Evolutionary conservation across 2,113 vertebrate species (phyloP), one percentile per base, ranked within the genome.

Genomic region (Tragelaphus buxtoni): DNA sequence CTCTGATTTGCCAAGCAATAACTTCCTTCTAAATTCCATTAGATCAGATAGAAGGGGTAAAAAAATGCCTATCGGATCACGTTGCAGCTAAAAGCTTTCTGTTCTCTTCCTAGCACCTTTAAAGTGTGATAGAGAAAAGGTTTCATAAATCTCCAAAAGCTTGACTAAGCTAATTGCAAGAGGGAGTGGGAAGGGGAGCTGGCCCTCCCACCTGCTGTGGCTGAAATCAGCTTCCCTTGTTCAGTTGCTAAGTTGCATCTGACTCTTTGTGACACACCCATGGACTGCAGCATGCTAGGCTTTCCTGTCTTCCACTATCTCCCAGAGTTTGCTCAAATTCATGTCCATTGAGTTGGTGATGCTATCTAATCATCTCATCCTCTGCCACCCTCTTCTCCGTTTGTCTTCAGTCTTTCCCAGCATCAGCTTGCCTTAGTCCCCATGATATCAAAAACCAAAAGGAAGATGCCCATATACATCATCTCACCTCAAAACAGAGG

Each of bases 11-110:
- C 94, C 94, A 97, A 98, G 65, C 76, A 98, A 96, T 94, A 97
- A 98, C 74, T 97, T 49, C 58, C 92, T 97, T 98, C n/a, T 97
- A 98, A 97, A 98, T 97, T 98, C 88, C 88, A 96, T 97, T 98
- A 98, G 96, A 83, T 90, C 76, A 84, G 1, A 65, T 74, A 7
- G 30, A n/a, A 26, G 56, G 9, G 18, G 35, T 42, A 0, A 13
- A n/a, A 97, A 39, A 94, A 94, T 96, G 95, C 7, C 63, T 61
- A 28, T 87, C 28, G 83, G 94, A 98, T 97, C 0, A 0, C 96
- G 97, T 97, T 90, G 86, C n/a, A 97, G 97, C 97, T 98, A 97
- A 98, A 98, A 98, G 94, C 97, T 98, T 98, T 98, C 94, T 98
- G 84, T 97, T 97, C 96, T 96, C 81, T 98, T 98, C 94, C 91